A percentile compares a stretch with the other conserved stretches of the same genome.
Conservation (phyloP, 2,113 vertebrate species). For the Ginglymostoma cirratum region DNA sequence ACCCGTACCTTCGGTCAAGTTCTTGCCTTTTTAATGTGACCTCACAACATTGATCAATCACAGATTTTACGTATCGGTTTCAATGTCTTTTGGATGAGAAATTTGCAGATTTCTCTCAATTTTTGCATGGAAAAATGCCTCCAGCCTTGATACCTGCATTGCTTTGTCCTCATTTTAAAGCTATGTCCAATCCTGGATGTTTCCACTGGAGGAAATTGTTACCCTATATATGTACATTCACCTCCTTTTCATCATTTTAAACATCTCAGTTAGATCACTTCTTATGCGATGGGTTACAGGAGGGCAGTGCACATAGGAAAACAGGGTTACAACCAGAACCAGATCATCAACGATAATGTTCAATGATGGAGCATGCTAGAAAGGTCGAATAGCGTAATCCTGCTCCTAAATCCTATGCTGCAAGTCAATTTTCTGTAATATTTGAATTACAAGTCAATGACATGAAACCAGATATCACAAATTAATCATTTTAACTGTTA, state of each 20-base stretch:
- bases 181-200: not conserved
- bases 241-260: not conserved
- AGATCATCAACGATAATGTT: too few species aligned
- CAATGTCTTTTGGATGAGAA: not conserved
- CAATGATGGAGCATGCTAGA: too few species aligned
- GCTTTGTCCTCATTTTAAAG: not conserved
- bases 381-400: too few species aligned
- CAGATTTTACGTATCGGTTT: not conserved
- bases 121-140: not conserved
- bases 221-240: not conserved
- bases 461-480: not conserved
- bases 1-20: not conserved
- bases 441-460: not conserved
- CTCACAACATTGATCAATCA: not conserved
- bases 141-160: not conserved
- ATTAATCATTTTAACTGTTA: not conserved
- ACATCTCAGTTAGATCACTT: not conserved
- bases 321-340: too few species aligned
- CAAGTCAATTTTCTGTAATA: not conserved
- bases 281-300: too few species aligned
- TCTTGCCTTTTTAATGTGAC: not conserved
- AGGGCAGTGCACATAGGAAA: too few species aligned
- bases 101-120: not conserved
- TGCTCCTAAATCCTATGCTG: too few species aligned
- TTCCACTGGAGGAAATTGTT: not conserved